These are phyloP conservation scores for Desmodus rotundus DNA, from an alignment of 2,113 vertebrate species.

Conservation along the genomic window DNA sequence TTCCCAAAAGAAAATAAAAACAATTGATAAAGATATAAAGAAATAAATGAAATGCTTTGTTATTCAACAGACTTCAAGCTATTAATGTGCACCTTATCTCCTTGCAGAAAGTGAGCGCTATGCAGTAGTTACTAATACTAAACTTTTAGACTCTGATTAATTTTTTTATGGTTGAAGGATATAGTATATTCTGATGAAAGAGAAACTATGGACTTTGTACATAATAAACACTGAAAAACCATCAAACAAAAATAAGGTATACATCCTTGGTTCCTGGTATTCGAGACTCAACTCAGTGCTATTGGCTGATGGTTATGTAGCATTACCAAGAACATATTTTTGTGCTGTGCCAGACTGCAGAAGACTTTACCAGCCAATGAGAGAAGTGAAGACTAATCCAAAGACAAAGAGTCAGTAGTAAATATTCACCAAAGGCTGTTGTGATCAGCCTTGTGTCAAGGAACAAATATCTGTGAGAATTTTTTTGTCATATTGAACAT, in stretches of 20 bases:
- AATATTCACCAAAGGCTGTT: neutral
- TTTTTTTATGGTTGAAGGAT: neutral
- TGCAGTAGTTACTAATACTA: neutral
- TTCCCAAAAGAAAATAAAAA: constrained; percentile 8
- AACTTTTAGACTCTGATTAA: neutral
- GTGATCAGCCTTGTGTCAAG: neutral
- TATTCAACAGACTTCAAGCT: neutral
- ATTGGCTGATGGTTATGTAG: neutral
- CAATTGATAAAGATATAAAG: neutral
- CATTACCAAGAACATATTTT: neutral
- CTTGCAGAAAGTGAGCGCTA: neutral
- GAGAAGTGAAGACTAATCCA: neutral
- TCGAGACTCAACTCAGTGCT: neutral
- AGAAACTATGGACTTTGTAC: neutral
- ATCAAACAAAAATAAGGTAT: neutral
- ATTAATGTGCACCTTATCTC: neutral
- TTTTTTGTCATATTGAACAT: neutral
- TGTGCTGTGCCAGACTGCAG: neutral
- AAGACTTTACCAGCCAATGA: neutral
- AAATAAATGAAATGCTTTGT: neutral
- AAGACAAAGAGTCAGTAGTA: neutral
- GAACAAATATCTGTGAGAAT: neutral
- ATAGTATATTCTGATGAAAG: neutral
- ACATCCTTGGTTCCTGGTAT: neutral
- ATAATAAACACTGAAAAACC: neutral